These are phyloP conservation scores for Oegoconia quadripuncta DNA, from an alignment of 2,888 invertebrate genomes.

Conservation along the genomic window DNA sequence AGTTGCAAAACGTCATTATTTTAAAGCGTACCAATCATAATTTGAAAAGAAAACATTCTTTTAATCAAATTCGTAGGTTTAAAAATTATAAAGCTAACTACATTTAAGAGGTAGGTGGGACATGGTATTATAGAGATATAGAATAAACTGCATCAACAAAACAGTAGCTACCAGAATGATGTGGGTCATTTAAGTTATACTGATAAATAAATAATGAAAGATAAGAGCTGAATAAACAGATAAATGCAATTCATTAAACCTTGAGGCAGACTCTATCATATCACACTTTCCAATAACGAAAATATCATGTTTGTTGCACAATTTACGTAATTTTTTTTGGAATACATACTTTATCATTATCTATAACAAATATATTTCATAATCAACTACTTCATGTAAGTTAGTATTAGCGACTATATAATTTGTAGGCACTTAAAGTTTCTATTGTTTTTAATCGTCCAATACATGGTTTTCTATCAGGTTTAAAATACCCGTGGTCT, in stretches of 20 bases:
- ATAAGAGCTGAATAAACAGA: slow-evolving; percentile 41
- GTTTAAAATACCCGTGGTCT: neutral
- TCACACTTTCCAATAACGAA: neutral
- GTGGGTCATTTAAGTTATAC: slow-evolving; percentile 42
- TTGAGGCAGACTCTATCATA: neutral
- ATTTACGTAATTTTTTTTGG: neutral
- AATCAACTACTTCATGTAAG: no score
- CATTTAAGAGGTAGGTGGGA: no score
- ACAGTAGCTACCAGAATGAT: slow-evolving; percentile 49
- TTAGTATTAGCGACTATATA: no score
- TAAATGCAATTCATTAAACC: slow-evolving; percentile 3
- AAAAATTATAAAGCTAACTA: no score
- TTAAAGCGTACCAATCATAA: no score
- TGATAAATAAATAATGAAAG: slow-evolving; percentile 46
- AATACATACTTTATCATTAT: neutral
- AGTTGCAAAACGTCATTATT: no score
- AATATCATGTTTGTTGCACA: neutral
- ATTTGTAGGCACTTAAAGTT: no score
- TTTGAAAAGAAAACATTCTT: neutral
- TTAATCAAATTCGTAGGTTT: no score
- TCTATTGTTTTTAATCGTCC: no score
- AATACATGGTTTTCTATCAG: no score
- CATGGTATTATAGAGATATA: neutral
- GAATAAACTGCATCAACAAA: slow-evolving; percentile 32
- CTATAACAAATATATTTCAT: no score